Percentiles rank a stretch among this genome's conserved stretches.
phyloP scores from a whole-genome alignment of 1,140 invertebrate genomes.

The Heliconius nattereri region DNA sequence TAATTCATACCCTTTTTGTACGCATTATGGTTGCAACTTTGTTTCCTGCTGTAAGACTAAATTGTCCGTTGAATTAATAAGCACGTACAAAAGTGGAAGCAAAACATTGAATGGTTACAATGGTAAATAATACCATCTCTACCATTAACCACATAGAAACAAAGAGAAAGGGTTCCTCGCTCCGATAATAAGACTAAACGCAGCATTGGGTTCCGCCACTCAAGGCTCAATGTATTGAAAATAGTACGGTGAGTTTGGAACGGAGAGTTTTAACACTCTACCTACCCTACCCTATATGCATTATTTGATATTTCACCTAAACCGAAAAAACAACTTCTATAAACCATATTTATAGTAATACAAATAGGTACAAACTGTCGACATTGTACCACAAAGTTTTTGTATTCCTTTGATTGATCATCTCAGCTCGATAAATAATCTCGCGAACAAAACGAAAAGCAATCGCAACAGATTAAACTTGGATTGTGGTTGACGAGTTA shows the following conservation, averaged over 20 bases:
- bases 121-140: too few species aligned
- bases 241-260: not conserved
- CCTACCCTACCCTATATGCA: too few species aligned
- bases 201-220: too few species aligned
- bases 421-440: constrained; percentile 32
- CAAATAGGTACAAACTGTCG: not conserved
- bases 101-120: too few species aligned
- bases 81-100: not conserved
- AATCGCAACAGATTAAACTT: constrained; percentile 13
- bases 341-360: not conserved
- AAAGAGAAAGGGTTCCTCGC: too few species aligned
- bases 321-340: not conserved
- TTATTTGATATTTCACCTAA: not conserved
- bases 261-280: too few species aligned
- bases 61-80: not conserved
- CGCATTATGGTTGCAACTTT: not conserved
- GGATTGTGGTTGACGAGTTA: not conserved
- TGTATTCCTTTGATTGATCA: constrained; percentile 35
- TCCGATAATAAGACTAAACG: too few species aligned
- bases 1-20: not conserved
- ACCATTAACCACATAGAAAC: too few species aligned
- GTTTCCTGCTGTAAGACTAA: not conserved
- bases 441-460: constrained; percentile 17
- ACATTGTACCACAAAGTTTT: constrained; percentile 24
- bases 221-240: too few species aligned